These are phyloP conservation scores for Drosophila neotestacea DNA, from an alignment of 2,888 invertebrate genomes.

Conservation along the genomic window DNA sequence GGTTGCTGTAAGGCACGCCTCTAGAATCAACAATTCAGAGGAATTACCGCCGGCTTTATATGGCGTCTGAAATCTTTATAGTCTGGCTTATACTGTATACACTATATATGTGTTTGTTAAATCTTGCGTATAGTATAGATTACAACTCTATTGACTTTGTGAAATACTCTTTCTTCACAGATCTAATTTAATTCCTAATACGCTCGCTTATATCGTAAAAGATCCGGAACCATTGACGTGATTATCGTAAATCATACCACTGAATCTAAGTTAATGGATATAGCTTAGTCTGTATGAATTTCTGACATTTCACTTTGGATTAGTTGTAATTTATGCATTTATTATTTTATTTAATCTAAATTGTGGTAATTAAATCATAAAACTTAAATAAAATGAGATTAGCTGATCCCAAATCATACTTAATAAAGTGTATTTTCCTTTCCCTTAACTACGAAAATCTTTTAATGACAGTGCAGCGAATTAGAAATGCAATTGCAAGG, in stretches of 20 bases:
- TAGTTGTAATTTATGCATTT: slow-evolving; percentile 23
- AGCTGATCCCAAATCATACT: neutral
- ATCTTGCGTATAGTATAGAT: slow-evolving; percentile 61
- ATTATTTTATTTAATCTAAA: slow-evolving; percentile 14
- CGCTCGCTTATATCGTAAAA: slow-evolving; percentile 6
- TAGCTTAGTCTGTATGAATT: neutral
- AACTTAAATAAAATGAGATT: slow-evolving; percentile 1
- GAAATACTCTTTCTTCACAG: slow-evolving; percentile 20
- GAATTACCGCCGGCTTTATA: slow-evolving; percentile 46
- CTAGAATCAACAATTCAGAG: slow-evolving; percentile 35
- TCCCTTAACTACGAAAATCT: neutral
- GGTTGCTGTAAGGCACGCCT: slow-evolving; percentile 69
- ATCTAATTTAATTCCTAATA: neutral
- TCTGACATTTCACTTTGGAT: slow-evolving; percentile 10
- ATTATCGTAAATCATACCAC: slow-evolving; percentile 21
- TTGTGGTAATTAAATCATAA: slow-evolving; percentile 15
- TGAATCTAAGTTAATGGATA: neutral
- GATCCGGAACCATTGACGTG: slow-evolving; percentile 43
- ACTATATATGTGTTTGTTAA: slow-evolving; percentile 17
- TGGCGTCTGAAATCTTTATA: slow-evolving; percentile 55
- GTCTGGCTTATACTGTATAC: slow-evolving; percentile 8
- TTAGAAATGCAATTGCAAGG: slow-evolving; percentile 10
- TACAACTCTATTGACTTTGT: slow-evolving; percentile 49
- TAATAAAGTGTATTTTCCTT: neutral
- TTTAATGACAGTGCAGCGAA: neutral